Percentiles rank a stretch among this genome's conserved stretches.
These are phyloP conservation scores for Hirundichthys speculiger DNA, from an alignment of 2,113 vertebrate genomes.

Conservation along the genomic window DNA sequence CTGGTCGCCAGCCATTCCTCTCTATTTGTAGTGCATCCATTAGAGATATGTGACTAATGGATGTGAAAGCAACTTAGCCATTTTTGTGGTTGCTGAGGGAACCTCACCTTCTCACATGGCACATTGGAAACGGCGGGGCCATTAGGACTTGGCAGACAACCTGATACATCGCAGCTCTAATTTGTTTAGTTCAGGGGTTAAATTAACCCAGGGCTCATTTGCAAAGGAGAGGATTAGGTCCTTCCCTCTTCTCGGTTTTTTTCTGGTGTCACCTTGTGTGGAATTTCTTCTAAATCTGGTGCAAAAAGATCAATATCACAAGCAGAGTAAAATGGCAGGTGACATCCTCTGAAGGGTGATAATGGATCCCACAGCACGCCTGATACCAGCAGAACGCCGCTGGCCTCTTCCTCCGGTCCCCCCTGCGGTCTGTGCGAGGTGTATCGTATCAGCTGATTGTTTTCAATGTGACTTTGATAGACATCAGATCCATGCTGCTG, in stretches of 20 bases:
- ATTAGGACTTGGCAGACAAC: constrained; percentile 73
- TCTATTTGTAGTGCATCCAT: constrained; percentile 44
- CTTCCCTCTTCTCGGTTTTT: constrained; percentile 35
- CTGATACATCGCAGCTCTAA: constrained; percentile 66
- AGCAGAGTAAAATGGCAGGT: constrained; percentile 73
- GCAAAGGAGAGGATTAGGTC: constrained; percentile 52
- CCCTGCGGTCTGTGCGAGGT: constrained; percentile 46
- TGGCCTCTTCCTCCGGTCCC: constrained; percentile 50
- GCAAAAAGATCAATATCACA: constrained; percentile 72
- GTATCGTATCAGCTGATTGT: constrained; percentile 73
- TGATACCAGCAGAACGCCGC: constrained; percentile 48
- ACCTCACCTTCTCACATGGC: constrained; percentile 58
- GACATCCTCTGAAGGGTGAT: constrained; percentile 72
- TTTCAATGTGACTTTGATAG: constrained; percentile 81
- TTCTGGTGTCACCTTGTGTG: constrained; percentile 72
- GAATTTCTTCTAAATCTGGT: constrained; percentile 67
- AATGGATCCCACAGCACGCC: constrained; percentile 61
- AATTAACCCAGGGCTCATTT: constrained; percentile 77
- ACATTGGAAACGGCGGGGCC: constrained; percentile 60
- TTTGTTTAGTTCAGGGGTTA: constrained; percentile 76
- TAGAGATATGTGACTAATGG: constrained; percentile 53
- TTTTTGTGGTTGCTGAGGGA: constrained; percentile 56
- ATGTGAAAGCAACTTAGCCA: constrained; percentile 32
- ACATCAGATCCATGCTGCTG: constrained; percentile 66
- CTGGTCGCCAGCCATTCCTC: background rate